phyloP scores from a whole-genome alignment of 2,797 vertebrate species.

The Helarctos malayanus region DNA sequence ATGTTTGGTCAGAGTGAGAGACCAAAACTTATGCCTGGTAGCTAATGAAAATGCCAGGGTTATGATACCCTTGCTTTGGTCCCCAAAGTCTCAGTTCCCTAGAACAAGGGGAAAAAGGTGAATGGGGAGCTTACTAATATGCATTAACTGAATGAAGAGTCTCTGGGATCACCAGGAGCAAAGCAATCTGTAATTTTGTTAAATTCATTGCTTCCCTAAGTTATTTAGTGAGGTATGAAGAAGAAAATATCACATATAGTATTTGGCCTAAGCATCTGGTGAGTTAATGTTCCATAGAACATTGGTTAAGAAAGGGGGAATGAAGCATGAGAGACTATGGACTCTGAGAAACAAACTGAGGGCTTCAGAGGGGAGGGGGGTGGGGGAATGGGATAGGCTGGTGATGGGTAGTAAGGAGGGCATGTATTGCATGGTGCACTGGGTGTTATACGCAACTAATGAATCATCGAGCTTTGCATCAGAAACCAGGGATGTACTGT shows the following conservation, averaged over 20 bases:
- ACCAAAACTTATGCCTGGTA: neutral
- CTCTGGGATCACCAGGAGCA: neutral
- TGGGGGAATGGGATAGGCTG: too few relatives aligned
- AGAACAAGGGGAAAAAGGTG: neutral
- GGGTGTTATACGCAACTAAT: too few relatives aligned
- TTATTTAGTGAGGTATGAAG: slow-evolving; percentile 39
- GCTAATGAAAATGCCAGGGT: neutral
- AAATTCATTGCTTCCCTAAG: neutral
- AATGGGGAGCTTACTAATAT: neutral
- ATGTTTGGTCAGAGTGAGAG: neutral
- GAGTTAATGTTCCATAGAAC: neutral
- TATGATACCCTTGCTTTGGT: neutral
- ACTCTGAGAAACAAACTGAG: too few relatives aligned
- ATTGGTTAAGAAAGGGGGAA: too few relatives aligned
- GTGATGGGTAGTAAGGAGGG: too few relatives aligned
- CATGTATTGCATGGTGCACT: too few relatives aligned
- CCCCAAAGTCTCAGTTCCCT: neutral
- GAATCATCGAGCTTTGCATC: too few relatives aligned
- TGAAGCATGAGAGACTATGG: too few relatives aligned
- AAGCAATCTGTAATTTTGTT: slow-evolving; percentile 20
- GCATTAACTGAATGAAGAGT: neutral
- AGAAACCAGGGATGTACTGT: too few relatives aligned
- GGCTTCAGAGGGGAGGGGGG: too few relatives aligned
- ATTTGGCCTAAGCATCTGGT: neutral
- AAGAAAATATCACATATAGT: neutral